A percentile compares a stretch with the other conserved stretches of the same genome.
Evolutionary conservation across 1,140 invertebrate genomes (phyloP).

Genomic region (Pseudomyrmex cubaensis): DNA sequence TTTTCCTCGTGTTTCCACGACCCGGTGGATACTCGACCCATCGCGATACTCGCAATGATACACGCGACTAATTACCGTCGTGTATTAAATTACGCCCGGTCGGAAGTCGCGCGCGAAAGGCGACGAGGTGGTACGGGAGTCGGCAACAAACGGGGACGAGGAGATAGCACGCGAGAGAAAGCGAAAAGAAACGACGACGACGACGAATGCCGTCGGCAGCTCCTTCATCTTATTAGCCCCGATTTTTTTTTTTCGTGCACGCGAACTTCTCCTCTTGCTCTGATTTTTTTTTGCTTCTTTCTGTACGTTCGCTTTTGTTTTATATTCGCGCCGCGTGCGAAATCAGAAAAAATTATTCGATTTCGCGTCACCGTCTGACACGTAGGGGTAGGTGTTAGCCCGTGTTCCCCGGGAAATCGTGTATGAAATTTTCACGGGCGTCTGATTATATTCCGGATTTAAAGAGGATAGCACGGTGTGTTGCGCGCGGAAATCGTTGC

Average conservation of each 20-base stretch:
- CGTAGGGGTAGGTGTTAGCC: neutral
- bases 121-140: too few species aligned
- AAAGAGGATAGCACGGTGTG: slow-evolving; percentile 11
- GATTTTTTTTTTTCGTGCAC: neutral
- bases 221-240: neutral
- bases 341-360: neutral
- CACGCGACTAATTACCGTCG: slow-evolving; percentile 58
- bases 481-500: neutral
- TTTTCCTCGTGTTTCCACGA: slow-evolving; percentile 6
- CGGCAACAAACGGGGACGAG: too few species aligned
- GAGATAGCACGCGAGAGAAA: neutral
- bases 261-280: neutral
- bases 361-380: too few species aligned
- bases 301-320: neutral
- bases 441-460: neutral
- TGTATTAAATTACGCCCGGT: slow-evolving; percentile 53
- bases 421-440: slow-evolving; percentile 6
- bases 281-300: too few species aligned
- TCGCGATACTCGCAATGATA: slow-evolving; percentile 12
- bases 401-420: slow-evolving; percentile 5
- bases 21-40: slow-evolving; percentile 15
- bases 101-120: neutral
- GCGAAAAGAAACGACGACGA: neutral
- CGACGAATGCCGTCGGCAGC: neutral
- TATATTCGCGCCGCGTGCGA: neutral